phyloP scores from a whole-genome alignment of 2,888 invertebrate genomes.

The Acrocyrtus sp. region DNA sequence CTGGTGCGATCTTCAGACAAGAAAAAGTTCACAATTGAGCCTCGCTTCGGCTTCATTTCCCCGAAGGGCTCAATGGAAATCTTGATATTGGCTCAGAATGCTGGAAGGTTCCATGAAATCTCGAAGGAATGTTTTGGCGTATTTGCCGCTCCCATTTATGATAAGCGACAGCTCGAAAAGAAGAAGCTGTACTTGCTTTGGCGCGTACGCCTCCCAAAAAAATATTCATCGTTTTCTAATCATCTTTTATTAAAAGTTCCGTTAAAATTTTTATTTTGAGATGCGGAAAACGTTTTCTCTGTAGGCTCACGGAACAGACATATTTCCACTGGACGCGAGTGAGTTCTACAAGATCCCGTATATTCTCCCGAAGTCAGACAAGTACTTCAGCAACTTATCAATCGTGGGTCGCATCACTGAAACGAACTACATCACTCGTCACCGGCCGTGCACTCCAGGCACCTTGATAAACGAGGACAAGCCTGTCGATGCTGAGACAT shows the following conservation, averaged over 20 bases:
- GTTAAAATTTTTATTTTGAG: too few species aligned
- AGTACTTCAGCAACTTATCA: slow-evolving; percentile 9
- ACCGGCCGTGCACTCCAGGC: not conserved
- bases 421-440: not conserved
- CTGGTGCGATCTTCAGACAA: not conserved
- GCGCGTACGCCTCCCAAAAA: too few species aligned
- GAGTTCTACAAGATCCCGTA: slow-evolving; percentile 17
- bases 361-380: slow-evolving; percentile 13
- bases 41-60: not conserved
- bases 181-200: slow-evolving; percentile 11
- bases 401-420: not conserved
- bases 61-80: not conserved
- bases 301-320: slow-evolving; percentile 19
- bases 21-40: not conserved
- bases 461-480: not conserved
- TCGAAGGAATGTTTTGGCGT: slow-evolving; percentile 11
- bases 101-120: not conserved
- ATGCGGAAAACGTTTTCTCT: too few species aligned
- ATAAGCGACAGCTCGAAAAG: slow-evolving; percentile 9
- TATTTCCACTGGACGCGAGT: slow-evolving; percentile 16
- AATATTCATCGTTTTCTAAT: too few species aligned
- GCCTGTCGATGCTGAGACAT: not conserved
- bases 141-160: slow-evolving; percentile 22
- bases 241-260: too few species aligned
- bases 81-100: too few species aligned